These are phyloP conservation scores for Pseudolaguvia tuberculata DNA, from an alignment of 2,113 vertebrate genomes.

Conservation along the genomic window DNA sequence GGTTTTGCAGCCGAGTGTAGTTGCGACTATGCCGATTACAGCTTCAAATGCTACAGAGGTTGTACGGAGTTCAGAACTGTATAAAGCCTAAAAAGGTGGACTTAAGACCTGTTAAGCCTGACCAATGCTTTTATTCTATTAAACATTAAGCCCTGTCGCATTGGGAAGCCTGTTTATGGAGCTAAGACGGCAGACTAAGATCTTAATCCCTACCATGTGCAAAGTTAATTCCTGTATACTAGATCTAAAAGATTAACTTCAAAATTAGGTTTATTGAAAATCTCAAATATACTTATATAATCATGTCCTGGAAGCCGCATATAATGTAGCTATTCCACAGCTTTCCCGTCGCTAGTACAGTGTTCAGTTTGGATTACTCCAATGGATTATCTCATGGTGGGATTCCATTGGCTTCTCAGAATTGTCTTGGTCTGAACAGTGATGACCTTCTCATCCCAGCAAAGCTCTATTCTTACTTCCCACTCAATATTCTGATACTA, in stretches of 20 bases:
- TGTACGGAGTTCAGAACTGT: slow-evolving; percentile 56
- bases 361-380: not conserved
- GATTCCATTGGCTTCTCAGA: not conserved
- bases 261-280: slow-evolving; percentile 8
- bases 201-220: slow-evolving; percentile 70
- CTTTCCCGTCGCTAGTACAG: not conserved
- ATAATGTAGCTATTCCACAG: no score
- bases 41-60: slow-evolving; percentile 41
- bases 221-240: slow-evolving; percentile 57
- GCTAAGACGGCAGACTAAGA: slow-evolving; percentile 53
- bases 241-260: not conserved
- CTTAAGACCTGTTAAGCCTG: slow-evolving; percentile 60
- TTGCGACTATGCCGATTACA: slow-evolving; percentile 20
- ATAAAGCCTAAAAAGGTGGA: slow-evolving; percentile 53
- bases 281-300: not conserved
- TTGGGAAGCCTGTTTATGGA: slow-evolving; percentile 49
- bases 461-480: not conserved
- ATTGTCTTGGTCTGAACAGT: not conserved
- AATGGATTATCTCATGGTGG: not conserved
- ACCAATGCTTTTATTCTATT: slow-evolving; percentile 52
- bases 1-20: slow-evolving; percentile 14
- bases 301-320: not conserved
- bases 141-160: slow-evolving; percentile 60
- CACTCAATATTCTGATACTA: not conserved
- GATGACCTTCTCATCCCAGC: not conserved